Conservation (phyloP, 2,113 vertebrate genomes). For the Salvator merianae region DNA sequence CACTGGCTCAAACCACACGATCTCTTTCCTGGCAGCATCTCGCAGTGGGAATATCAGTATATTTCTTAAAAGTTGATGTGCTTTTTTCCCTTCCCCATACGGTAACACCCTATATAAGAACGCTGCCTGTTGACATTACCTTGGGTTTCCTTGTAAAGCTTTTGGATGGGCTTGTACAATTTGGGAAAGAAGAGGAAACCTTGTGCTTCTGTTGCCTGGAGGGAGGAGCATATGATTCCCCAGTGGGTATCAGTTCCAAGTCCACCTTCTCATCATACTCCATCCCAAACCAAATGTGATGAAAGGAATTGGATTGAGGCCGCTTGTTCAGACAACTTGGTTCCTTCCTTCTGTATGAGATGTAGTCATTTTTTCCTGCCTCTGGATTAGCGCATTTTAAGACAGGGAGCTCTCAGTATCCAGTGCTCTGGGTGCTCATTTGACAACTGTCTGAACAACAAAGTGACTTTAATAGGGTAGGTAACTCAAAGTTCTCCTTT, state of each 20-base stretch:
- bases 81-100: neutral
- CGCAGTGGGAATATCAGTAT: too few species aligned
- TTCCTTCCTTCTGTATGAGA: neutral
- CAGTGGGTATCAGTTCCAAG: neutral
- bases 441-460: neutral
- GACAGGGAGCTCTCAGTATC: neutral
- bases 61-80: too few species aligned
- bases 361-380: neutral
- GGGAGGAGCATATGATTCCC: neutral
- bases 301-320: neutral
- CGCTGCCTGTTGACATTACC: neutral
- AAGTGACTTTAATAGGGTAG: neutral
- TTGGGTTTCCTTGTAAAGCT: neutral
- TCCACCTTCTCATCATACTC: too few species aligned
- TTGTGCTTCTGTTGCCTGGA: neutral
- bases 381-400: neutral
- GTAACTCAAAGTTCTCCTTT: neutral
- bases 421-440: neutral
- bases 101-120: neutral
- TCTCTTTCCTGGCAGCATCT: neutral
- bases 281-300: neutral
- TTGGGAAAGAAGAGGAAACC: neutral
- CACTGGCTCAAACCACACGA: neutral
- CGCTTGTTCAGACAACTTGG: neutral
- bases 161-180: neutral